Base-by-base conservation (phyloP, 2,888 invertebrate genomes). In the Hirtodrosophila histrioides region DNA sequence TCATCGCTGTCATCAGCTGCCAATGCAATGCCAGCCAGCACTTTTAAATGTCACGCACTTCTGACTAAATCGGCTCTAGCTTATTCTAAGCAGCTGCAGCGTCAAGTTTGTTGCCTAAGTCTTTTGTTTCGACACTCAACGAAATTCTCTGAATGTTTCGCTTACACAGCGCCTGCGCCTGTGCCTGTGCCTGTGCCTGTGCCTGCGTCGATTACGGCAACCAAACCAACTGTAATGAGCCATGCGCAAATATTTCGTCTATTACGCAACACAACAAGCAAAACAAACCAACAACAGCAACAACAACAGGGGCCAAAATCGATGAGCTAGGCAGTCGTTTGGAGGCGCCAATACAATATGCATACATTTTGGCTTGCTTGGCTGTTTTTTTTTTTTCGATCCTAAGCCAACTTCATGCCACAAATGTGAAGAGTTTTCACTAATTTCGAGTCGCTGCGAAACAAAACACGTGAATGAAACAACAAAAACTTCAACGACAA, bases 241-340 rank as follows among this genome's bases (percentile, higher is more conserved):
- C 86, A 75, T 83, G 82, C 86, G 86, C 84, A 86, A 86, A 84
- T 84, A 86, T 86, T 83, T 84, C 84, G 84, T 67, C 68, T 86
- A 86, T 83, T 86, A 78, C 67, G 78, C 75, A 83, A 83, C 53
- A 24, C 54, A 61, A 37, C 46, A 41, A 31, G 55, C 75, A 64
- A 61, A 46, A 48, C 10, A 50, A 57, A 23, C 44, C 41, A 60
- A 62, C 71, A 56, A 61, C 57, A 64, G 33, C 27, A 53, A 48
- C 69, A 39, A 44, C 63, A 63, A 44, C 60, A 46, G 23, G 17
- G 48, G 51, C 58, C 62, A 63, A 62, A 66, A 78, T 73, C 72
- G 65, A 73, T 73, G 73, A 79, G 76, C 65, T 54, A 31, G 56
- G 33, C 69, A 61, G 69, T 51, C 40, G 40, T n/a, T 56, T 66